Evolutionary conservation across 2,113 vertebrate genomes (phyloP).

Genomic region (Dasyprocta punctata): DNA sequence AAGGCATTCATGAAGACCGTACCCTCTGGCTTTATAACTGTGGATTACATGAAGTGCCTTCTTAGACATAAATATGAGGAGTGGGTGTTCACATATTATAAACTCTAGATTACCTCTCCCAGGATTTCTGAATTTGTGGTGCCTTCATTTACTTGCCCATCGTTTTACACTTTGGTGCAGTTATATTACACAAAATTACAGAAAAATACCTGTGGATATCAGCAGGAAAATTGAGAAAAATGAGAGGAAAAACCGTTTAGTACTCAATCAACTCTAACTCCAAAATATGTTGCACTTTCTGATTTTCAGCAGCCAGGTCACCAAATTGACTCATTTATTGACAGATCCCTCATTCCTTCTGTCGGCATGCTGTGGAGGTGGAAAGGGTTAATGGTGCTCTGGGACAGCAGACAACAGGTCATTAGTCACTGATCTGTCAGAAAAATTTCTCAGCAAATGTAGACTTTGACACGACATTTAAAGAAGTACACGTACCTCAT

Average conservation of each 20-base stretch:
- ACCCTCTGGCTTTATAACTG: neutral
- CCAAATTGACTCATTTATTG: neutral
- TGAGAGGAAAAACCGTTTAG: neutral
- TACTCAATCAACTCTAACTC: neutral
- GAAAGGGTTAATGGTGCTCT: neutral
- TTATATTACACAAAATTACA: neutral
- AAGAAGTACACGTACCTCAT: accelerated
- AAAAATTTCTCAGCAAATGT: neutral
- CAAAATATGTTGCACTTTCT: neutral
- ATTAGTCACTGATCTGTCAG: neutral
- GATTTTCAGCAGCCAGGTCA: neutral
- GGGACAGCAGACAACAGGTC: neutral
- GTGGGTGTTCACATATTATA: neutral
- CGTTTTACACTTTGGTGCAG: neutral
- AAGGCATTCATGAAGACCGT: neutral
- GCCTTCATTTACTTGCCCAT: neutral
- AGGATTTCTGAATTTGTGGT: neutral
- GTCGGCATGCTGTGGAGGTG: neutral
- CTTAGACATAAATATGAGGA: neutral
- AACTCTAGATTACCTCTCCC: neutral
- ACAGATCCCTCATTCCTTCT: neutral
- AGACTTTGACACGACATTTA: neutral
- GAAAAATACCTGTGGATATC: neutral
- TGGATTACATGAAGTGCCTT: neutral
- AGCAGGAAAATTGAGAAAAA: neutral